Evolutionary conservation across 2,888 invertebrate species (phyloP).

Genomic region (Imbricaverruca yamaguchii): DNA sequence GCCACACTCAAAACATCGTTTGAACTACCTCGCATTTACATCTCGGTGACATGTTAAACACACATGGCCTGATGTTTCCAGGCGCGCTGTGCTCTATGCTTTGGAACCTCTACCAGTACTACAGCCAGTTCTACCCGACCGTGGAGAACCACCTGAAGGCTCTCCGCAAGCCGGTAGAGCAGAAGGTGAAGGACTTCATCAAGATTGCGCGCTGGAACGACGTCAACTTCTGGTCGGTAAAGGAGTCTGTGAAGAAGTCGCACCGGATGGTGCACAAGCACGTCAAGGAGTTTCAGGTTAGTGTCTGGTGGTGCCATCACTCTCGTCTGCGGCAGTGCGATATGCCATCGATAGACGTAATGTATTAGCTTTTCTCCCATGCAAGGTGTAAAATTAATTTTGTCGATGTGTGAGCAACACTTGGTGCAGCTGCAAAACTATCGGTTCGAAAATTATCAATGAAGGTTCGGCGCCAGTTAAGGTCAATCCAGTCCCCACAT

Average conservation of each 20-base stretch:
- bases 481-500: too few species aligned
- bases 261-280: conserved; percentile 80
- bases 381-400: too few species aligned
- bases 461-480: too few species aligned
- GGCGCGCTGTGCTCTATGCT: conserved; percentile 40
- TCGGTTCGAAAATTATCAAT: too few species aligned
- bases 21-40: too few species aligned
- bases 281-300: conserved; percentile 54
- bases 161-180: conserved; percentile 74
- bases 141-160: conserved; percentile 58
- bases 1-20: too few species aligned
- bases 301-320: not conserved
- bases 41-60: too few species aligned
- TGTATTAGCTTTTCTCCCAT: too few species aligned
- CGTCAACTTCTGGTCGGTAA: conserved; percentile 86
- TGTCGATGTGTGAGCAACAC: too few species aligned
- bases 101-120: conserved; percentile 78
- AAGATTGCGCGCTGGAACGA: conserved; percentile 95
- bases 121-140: conserved; percentile 63
- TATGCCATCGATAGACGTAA: too few species aligned
- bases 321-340: too few species aligned
- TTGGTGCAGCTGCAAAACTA: not conserved
- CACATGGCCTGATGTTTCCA: not conserved
- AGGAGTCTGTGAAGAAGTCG: conserved; percentile 76
- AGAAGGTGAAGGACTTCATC: conserved; percentile 83